Percentiles rank a stretch among this genome's conserved stretches.
Conservation (phyloP, 2,888 invertebrate species). For the Blastobasis lacticolella region DNA sequence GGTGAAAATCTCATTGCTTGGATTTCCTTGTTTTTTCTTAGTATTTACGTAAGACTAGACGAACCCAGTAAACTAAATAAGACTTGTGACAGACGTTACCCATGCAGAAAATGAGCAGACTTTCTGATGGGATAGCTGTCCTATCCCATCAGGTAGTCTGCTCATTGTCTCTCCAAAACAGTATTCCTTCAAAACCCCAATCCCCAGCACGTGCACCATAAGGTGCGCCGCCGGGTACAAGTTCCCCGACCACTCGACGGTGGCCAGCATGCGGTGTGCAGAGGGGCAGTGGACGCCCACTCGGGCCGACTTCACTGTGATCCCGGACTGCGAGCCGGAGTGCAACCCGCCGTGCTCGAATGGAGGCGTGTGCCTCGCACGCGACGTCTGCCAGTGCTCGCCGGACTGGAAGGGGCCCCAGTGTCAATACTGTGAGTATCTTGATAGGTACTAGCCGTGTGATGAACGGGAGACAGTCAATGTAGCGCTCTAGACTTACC, state of each 20-base stretch:
- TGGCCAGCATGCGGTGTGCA: constrained; percentile 79
- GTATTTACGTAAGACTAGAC: no score
- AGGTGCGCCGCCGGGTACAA: constrained; percentile 78
- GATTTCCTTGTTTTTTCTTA: no score
- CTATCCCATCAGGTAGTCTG: no score
- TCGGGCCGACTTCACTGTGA: constrained; percentile 72
- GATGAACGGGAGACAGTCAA: no score
- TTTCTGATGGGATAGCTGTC: no score
- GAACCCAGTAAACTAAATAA: no score
- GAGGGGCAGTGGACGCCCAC: constrained; percentile 82
- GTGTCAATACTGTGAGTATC: constrained; percentile 77
- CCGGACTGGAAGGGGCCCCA: constrained; percentile 79
- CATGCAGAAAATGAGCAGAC: no score
- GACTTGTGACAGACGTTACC: no score
- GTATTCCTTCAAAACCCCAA: no score
- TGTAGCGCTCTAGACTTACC: no score
- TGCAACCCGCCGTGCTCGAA: constrained; percentile 82
- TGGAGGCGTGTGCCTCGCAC: constrained; percentile 85
- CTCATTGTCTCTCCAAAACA: no score
- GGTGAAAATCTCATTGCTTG: no score
- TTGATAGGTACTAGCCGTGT: not conserved
- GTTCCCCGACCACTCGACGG: constrained; percentile 81
- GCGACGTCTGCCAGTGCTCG: constrained; percentile 86
- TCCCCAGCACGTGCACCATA: constrained; percentile 77
- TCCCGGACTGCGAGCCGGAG: constrained; percentile 83